Conservation (phyloP, 2,113 vertebrate genomes). For the Megaleporinus macrocephalus region DNA sequence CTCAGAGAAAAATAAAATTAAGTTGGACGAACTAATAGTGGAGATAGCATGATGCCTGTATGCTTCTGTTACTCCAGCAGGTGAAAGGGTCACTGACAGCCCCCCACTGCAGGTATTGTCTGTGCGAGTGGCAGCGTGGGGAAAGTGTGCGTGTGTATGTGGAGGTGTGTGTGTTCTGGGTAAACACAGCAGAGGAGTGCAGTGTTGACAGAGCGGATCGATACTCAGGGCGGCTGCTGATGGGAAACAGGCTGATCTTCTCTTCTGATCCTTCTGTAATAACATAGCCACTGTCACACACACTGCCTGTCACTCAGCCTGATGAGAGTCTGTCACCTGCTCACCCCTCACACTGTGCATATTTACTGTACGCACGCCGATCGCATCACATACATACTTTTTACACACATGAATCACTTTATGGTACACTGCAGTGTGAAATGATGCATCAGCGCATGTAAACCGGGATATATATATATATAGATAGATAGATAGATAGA, state of each 20-base stretch:
- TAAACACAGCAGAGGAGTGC: slow-evolving; percentile 47
- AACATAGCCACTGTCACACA: slow-evolving; percentile 50
- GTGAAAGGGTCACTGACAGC: neutral
- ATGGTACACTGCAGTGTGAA: neutral
- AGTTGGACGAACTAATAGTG: neutral
- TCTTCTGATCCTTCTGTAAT: slow-evolving; percentile 59
- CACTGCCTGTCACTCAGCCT: slow-evolving; percentile 30
- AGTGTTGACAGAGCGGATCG: slow-evolving; percentile 63
- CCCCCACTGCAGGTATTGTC: neutral
- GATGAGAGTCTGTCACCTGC: slow-evolving; percentile 13
- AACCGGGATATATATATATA: too few species aligned
- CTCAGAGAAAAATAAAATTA: neutral
- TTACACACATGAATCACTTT: neutral
- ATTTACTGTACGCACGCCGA: neutral
- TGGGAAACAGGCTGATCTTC: slow-evolving; percentile 67
- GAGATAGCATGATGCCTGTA: neutral
- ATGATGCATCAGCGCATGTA: neutral
- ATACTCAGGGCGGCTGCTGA: slow-evolving; percentile 53
- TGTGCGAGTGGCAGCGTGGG: neutral
- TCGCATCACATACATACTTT: neutral
- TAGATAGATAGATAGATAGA: too few species aligned
- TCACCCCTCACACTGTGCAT: neutral
- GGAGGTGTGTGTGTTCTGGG: slow-evolving; percentile 25
- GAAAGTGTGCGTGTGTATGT: neutral
- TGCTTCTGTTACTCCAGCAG: slow-evolving; percentile 18